Percentiles rank a stretch among this genome's conserved stretches.
phyloP scores from a whole-genome alignment of 1,140 invertebrate genomes.

The Drosophila oshimai region DNA sequence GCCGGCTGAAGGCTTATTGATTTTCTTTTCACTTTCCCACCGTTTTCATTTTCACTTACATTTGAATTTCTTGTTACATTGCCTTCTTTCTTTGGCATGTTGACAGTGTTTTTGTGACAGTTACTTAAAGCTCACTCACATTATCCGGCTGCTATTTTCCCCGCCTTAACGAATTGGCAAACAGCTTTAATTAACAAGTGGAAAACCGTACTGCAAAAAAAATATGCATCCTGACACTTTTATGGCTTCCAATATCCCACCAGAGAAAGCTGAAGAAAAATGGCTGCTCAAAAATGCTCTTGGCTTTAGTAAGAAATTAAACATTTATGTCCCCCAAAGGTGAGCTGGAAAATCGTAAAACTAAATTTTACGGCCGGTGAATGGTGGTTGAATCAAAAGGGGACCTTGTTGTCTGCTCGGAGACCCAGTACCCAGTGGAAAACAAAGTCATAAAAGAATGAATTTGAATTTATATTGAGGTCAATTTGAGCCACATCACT shows the following conservation, averaged over 20 bases:
- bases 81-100: background rate
- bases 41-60: conserved; percentile 8
- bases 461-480: conserved; percentile 41
- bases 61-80: conserved; percentile 16
- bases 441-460: conserved; percentile 21
- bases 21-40: background rate
- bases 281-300: conserved; percentile 1
- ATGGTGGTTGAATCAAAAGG: conserved; percentile 1
- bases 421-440: background rate
- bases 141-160: background rate
- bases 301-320: conserved; percentile 41
- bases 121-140: background rate
- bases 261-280: conserved; percentile 5
- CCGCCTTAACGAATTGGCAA: conserved; percentile 26
- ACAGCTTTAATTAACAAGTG: conserved; percentile 46
- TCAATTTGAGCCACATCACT: conserved; percentile 1
- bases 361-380: conserved; percentile 43
- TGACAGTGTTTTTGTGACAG: background rate
- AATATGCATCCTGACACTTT: conserved; percentile 43
- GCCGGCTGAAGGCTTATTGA: background rate
- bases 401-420: background rate
- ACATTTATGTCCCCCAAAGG: conserved; percentile 32
- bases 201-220: conserved; percentile 12
- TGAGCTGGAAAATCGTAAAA: conserved; percentile 38
- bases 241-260: conserved; percentile 35